Evolutionary conservation across 2,797 vertebrate genomes (phyloP).

Genomic region (Zalophus californianus): DNA sequence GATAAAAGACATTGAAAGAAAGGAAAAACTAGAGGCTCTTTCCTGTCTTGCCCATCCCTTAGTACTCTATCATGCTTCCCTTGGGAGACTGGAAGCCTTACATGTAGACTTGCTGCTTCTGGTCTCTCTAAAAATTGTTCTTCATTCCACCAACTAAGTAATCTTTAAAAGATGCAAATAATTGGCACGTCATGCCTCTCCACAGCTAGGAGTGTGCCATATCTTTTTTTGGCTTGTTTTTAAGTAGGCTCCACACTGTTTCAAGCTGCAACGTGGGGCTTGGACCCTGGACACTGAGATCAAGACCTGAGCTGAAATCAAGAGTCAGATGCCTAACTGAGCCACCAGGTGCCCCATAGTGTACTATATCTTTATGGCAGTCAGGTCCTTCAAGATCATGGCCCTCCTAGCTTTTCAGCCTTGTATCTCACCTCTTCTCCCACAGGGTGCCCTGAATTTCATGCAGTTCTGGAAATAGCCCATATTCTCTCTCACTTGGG

Average conservation of each 20-base stretch:
- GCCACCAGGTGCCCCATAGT: not conserved
- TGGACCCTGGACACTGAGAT: not conserved
- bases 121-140: not conserved
- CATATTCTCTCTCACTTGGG: not conserved
- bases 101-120: not conserved
- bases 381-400: not conserved
- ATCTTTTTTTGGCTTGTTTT: not conserved
- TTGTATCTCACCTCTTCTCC: not conserved
- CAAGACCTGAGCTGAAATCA: not conserved
- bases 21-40: not conserved
- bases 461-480: not conserved
- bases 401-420: not conserved
- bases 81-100: not conserved
- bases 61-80: not conserved
- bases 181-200: not conserved
- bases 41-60: not conserved
- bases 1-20: not conserved
- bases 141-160: not conserved
- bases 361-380: not conserved
- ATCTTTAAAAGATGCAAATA: not conserved
- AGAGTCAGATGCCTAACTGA: not conserved
- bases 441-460: not conserved
- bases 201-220: not conserved
- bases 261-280: not conserved
- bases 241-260: not conserved